Evolutionary conservation across 1,140 invertebrate genomes (phyloP).

Genomic region (Pantala flavescens): DNA sequence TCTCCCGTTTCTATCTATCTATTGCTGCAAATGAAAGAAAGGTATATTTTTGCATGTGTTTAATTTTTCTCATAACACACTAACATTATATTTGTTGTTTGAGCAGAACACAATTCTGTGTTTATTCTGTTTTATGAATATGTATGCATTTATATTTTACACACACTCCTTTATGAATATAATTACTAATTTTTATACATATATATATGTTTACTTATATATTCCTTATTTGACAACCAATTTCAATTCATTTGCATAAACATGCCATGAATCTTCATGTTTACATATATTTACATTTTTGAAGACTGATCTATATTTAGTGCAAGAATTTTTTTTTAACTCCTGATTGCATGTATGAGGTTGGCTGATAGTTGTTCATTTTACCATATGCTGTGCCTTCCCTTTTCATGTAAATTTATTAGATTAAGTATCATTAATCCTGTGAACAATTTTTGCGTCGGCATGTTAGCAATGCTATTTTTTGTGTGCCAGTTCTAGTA

Average conservation of each 20-base stretch:
- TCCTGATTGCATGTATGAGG: not conserved
- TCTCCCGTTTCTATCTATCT: no score
- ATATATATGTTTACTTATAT: conserved; percentile 1
- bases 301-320: conserved; percentile 7
- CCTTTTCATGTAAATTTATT: not conserved
- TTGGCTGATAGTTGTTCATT: not conserved
- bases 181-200: conserved; percentile 7
- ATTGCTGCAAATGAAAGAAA: no score
- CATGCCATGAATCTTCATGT: not conserved
- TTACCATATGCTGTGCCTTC: not conserved
- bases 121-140: conserved; percentile 1
- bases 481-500: no score
- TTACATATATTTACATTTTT: conserved; percentile 1
- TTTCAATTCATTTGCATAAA: not conserved
- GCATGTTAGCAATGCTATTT: no score
- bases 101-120: not conserved
- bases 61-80: not conserved
- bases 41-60: not conserved
- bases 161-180: not conserved
- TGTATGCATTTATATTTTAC: conserved; percentile 2
- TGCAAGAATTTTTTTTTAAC: not conserved
- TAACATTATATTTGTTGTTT: not conserved
- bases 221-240: conserved; percentile 2
- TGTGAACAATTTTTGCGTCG: no score
- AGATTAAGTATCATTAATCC: no score